These are phyloP conservation scores for Ophioderma brevispina DNA, from an alignment of 35 echinoderm and acorn worm species.

Conservation along the genomic window DNA sequence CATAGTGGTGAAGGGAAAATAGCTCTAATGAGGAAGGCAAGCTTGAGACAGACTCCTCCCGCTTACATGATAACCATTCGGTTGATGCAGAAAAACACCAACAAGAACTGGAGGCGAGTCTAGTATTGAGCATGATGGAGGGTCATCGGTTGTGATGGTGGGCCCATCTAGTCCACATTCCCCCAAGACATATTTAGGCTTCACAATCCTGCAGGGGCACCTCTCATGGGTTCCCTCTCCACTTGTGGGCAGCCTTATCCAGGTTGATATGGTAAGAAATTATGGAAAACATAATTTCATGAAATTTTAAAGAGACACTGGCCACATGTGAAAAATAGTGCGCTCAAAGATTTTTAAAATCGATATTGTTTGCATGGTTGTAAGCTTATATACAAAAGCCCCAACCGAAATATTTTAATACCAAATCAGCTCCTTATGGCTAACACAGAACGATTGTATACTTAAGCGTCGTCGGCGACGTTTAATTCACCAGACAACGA, in stretches of 20 bases:
- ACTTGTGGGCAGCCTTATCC: slow-evolving; percentile 3
- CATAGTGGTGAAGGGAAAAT: not conserved
- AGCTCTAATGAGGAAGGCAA: not conserved
- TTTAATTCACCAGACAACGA: too few species aligned
- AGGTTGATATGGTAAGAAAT: not conserved
- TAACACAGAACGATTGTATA: too few species aligned
- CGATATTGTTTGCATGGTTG: too few species aligned
- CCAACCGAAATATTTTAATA: too few species aligned
- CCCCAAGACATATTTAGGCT: not conserved
- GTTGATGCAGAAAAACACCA: not conserved
- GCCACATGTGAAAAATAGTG: too few species aligned
- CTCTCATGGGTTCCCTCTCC: not conserved
- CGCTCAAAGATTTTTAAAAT: too few species aligned
- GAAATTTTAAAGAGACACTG: too few species aligned
- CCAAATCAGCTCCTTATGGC: too few species aligned
- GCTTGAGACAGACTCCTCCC: not conserved
- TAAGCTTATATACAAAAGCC: too few species aligned
- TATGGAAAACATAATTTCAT: too few species aligned
- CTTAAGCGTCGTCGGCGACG: too few species aligned
- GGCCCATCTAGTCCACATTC: not conserved
- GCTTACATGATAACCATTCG: not conserved
- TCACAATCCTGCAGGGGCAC: not conserved
- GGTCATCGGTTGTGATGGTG: not conserved
- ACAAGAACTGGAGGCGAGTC: not conserved
- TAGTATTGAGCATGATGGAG: not conserved